A percentile compares a stretch with the other conserved stretches of the same genome.
These are phyloP conservation scores for Nasua narica DNA, from an alignment of 2,797 vertebrate species.

Conservation along the genomic window DNA sequence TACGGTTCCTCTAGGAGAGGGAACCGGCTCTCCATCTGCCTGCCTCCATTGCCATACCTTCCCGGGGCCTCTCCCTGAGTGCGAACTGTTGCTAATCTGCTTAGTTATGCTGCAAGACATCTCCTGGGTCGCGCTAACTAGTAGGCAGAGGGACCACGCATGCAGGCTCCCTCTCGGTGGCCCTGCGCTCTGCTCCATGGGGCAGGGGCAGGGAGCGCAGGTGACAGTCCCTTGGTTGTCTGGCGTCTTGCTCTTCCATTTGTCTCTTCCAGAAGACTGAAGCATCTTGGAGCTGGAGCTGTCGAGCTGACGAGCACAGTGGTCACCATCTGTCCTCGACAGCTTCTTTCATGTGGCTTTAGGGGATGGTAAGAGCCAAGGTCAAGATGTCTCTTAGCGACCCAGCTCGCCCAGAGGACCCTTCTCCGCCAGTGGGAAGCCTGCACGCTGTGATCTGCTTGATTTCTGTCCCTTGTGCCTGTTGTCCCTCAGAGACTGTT, in stretches of 20 bases:
- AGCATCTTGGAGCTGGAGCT: background rate
- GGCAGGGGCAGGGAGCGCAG: background rate
- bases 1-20: background rate
- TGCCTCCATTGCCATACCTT: background rate
- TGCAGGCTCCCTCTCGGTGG: fast-evolving
- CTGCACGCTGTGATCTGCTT: background rate
- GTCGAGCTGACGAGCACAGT: too few relatives aligned
- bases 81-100: background rate
- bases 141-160: background rate
- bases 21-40: too few relatives aligned
- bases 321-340: background rate
- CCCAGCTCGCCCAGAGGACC: background rate
- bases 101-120: background rate
- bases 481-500: background rate
- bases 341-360: background rate
- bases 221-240: background rate
- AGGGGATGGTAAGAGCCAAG: background rate
- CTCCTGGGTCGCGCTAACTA: background rate
- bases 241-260: background rate
- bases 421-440: background rate
- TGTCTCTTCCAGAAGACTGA: background rate
- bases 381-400: background rate
- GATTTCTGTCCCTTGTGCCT: background rate
- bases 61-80: too few relatives aligned
- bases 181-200: background rate